Percentiles rank a stretch among this genome's conserved stretches.
Evolutionary conservation across 2,113 vertebrate species (phyloP).

Genomic region (Onychostruthus taczanowskii): DNA sequence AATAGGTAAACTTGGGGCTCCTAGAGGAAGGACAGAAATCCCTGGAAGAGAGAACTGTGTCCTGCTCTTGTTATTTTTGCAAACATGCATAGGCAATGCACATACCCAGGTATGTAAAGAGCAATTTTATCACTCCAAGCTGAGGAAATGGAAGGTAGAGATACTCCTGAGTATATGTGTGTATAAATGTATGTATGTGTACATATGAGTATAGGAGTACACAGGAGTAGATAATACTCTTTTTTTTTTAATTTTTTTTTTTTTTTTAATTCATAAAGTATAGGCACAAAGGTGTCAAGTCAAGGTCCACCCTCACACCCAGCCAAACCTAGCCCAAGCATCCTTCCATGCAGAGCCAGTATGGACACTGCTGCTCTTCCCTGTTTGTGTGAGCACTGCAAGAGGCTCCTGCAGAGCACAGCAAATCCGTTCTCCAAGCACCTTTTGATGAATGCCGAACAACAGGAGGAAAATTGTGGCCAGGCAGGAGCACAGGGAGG

Average conservation of each 20-base stretch:
- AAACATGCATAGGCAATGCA: not conserved
- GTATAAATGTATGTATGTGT: not conserved
- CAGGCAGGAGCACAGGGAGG: not conserved
- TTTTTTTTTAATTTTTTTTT: too few relatives aligned
- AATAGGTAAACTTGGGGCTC: not conserved
- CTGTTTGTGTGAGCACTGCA: accelerated
- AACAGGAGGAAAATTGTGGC: accelerated
- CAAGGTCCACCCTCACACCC: not conserved
- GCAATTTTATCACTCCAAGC: not conserved
- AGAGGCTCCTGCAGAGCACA: not conserved
- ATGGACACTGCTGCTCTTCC: not conserved
- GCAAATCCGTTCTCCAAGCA: not conserved
- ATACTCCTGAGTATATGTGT: not conserved
- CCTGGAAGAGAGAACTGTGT: not conserved
- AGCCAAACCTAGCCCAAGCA: not conserved
- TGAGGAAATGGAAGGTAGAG: not conserved
- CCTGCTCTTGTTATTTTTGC: not conserved
- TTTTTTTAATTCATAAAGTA: not conserved
- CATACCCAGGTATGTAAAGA: not conserved
- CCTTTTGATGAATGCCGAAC: not conserved
- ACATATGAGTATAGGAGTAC: not conserved
- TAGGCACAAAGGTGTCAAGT: not conserved
- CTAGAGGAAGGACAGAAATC: accelerated
- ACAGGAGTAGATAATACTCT: not conserved
- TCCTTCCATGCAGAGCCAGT: not conserved